phyloP scores from a whole-genome alignment of 1,140 invertebrate genomes.

The silkworm (Bombyx mori) region DNA sequence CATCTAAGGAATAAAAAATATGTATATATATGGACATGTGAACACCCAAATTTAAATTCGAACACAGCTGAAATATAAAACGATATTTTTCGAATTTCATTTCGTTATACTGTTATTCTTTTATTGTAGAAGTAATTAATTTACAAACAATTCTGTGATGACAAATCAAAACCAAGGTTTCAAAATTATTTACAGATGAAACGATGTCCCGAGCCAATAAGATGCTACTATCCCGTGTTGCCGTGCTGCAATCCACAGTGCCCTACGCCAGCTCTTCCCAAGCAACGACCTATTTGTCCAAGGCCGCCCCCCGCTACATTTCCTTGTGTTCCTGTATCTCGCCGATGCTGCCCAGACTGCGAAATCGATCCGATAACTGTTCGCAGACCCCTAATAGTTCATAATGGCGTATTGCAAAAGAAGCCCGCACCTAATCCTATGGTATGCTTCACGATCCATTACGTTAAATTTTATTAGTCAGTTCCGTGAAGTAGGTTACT shows the following conservation, averaged over 20 bases:
- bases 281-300: conserved; percentile 53
- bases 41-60: too few relatives aligned
- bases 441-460: conserved; percentile 34
- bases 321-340: conserved; percentile 38
- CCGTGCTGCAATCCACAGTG: conserved; percentile 60
- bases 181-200: conserved; percentile 26
- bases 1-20: too few relatives aligned
- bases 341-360: conserved; percentile 43
- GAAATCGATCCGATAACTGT: conserved; percentile 51
- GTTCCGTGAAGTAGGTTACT: conserved; percentile 2
- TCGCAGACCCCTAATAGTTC: conserved; percentile 45
- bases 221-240: conserved; percentile 49
- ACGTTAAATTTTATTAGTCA: conserved; percentile 5
- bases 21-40: too few relatives aligned
- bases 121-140: too few relatives aligned
- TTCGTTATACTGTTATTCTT: conserved; percentile 2
- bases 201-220: conserved; percentile 46
- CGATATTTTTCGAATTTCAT: too few relatives aligned
- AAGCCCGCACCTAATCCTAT: conserved; percentile 35
- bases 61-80: too few relatives aligned
- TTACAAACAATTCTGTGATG: too few relatives aligned
- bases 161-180: background rate
- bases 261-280: conserved; percentile 49
- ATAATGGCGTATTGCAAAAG: conserved; percentile 42
- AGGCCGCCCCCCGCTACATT: conserved; percentile 40